Percentiles rank a stretch among this genome's conserved stretches.
Evolutionary conservation across 2,113 vertebrate genomes (phyloP).

Genomic region (Callocephalon fimbriatum): DNA sequence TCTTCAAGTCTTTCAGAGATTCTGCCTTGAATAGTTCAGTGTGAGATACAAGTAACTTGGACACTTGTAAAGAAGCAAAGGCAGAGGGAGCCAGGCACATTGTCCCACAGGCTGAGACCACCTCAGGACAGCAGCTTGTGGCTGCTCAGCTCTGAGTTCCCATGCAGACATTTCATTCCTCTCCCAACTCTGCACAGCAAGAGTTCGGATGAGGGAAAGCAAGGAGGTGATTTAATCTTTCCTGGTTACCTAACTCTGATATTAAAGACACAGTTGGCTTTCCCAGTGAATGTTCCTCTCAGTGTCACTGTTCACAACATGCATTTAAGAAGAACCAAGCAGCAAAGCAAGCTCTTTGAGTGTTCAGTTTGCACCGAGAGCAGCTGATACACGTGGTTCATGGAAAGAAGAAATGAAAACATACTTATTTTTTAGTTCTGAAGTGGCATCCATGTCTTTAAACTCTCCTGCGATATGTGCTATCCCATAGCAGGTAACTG

Average conservation of each 20-base stretch:
- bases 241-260: neutral
- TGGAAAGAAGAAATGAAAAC: constrained; percentile 20
- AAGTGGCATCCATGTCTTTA: constrained; percentile 97
- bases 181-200: neutral
- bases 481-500: constrained; percentile 95
- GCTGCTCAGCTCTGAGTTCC: neutral
- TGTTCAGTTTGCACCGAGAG: neutral
- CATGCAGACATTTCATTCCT: neutral
- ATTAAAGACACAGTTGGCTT: neutral
- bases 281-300: neutral
- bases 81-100: neutral
- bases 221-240: neutral
- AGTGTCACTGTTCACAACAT: neutral
- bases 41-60: neutral
- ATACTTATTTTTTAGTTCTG: constrained; percentile 97
- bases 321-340: neutral
- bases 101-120: neutral
- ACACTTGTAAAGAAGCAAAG: neutral
- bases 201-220: neutral
- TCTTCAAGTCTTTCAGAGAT: neutral
- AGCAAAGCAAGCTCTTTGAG: neutral
- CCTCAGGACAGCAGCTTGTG: accelerated
- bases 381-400: accelerated
- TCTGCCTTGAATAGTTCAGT: neutral
- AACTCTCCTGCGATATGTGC: constrained; percentile 96